These are phyloP conservation scores for Pollenia amentaria DNA, from an alignment of 2,888 invertebrate genomes.

Conservation along the genomic window DNA sequence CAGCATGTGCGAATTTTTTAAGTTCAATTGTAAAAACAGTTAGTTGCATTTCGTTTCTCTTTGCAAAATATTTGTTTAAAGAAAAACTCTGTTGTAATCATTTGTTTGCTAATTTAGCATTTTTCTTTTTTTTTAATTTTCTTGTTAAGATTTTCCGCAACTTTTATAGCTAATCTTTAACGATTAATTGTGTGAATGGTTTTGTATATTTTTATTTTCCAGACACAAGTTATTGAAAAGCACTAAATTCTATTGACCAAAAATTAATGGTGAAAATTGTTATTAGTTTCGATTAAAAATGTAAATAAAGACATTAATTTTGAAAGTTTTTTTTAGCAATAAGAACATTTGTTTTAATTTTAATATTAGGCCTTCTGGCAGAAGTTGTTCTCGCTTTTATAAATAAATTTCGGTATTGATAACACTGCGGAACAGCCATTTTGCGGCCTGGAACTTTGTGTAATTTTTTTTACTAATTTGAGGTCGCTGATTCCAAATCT, in stretches of 20 bases:
- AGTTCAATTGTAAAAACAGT: slow-evolving; percentile 18
- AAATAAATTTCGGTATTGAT: too few species aligned
- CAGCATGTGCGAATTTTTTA: slow-evolving; percentile 35
- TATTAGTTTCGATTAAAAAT: not conserved
- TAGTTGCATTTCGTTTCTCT: not conserved
- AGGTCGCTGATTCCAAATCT: too few species aligned
- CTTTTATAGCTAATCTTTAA: slow-evolving; percentile 33
- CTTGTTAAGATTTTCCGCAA: slow-evolving; percentile 29
- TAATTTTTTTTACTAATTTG: too few species aligned
- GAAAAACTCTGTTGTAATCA: not conserved
- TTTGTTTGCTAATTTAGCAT: slow-evolving; percentile 11
- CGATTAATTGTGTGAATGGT: not conserved
- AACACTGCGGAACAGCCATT: too few species aligned
- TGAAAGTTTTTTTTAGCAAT: not conserved
- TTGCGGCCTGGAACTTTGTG: too few species aligned
- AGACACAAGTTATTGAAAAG: slow-evolving; percentile 19
- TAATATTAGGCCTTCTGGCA: too few species aligned
- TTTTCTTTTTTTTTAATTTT: not conserved
- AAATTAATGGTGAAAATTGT: slow-evolving; percentile 3
- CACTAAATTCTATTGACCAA: slow-evolving; percentile 1
- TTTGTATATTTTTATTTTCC: slow-evolving; percentile 2
- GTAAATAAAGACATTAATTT: not conserved
- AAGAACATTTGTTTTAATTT: too few species aligned
- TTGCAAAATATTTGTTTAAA: not conserved
- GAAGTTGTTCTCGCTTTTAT: too few species aligned